phyloP scores from a whole-genome alignment of 2,888 invertebrate genomes.

The Pimpla rufipes region DNA sequence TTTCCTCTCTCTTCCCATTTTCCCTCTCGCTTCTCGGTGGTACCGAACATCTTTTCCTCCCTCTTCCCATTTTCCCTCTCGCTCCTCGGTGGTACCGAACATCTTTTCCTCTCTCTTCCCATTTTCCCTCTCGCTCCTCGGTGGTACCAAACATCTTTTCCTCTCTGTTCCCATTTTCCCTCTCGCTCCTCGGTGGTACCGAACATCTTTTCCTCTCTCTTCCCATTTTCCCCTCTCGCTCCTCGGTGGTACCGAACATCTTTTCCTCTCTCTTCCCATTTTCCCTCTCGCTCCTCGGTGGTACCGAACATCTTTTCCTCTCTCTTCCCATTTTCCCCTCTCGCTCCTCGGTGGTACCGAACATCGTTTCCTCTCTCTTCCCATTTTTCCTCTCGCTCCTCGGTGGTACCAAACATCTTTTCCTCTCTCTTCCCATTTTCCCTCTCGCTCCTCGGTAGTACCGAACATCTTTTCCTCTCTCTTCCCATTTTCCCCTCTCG shows the following conservation, averaged over 20 bases:
- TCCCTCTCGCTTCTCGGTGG: constrained; percentile 24
- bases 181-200: too few relatives aligned
- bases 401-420: too few relatives aligned
- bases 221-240: constrained; percentile 9
- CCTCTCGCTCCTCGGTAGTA: constrained; percentile 25
- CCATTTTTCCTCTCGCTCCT: too few relatives aligned
- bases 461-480: neutral
- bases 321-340: neutral
- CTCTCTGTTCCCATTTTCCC: too few relatives aligned
- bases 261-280: neutral
- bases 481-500: too few relatives aligned
- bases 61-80: too few relatives aligned
- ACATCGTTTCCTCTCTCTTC: too few relatives aligned
- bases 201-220: constrained; percentile 26
- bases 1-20: constrained; percentile 19
- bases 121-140: neutral
- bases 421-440: constrained; percentile 13
- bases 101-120: neutral
- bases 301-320: too few relatives aligned
- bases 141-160: too few relatives aligned
- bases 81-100: too few relatives aligned
- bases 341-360: constrained; percentile 2
- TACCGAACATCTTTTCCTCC: neutral
- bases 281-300: too few relatives aligned
- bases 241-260: neutral